phyloP scores from a whole-genome alignment of 2,113 vertebrate species.

The Chiloscyllium plagiosum region DNA sequence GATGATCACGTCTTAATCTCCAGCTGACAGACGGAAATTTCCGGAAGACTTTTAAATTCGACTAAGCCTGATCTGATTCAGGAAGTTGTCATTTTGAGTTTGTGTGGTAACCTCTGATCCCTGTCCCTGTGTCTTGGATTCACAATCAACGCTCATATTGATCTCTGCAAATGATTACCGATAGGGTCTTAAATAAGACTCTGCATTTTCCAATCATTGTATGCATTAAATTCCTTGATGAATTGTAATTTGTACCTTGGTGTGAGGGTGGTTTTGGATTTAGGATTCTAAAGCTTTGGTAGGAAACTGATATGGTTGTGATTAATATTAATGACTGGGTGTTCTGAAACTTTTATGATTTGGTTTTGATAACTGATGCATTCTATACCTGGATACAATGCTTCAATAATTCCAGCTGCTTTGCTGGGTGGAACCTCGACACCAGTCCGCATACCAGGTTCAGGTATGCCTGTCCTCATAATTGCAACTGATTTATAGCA shows the following conservation, averaged over 20 bases:
- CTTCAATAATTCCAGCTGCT: neutral
- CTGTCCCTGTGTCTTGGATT: neutral
- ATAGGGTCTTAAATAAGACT: neutral
- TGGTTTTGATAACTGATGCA: no score
- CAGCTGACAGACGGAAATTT: neutral
- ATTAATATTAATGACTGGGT: neutral
- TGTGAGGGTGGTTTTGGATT: neutral
- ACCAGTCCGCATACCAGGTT: neutral
- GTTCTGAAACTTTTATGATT: neutral
- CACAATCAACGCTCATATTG: neutral
- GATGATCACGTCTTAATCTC: neutral
- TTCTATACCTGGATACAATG: neutral
- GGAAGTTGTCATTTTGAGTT: neutral
- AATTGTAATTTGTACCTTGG: neutral
- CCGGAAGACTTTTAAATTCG: neutral
- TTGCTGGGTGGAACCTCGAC: neutral
- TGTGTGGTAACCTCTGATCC: neutral
- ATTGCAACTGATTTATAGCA: neutral
- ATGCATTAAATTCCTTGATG: neutral
- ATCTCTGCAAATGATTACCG: neutral
- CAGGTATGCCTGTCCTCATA: neutral
- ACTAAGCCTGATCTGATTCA: neutral
- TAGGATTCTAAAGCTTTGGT: neutral
- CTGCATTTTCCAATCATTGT: neutral
- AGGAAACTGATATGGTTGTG: neutral